Evolutionary conservation across 2,113 vertebrate species (phyloP).

Genomic region (Calonectris borealis): DNA sequence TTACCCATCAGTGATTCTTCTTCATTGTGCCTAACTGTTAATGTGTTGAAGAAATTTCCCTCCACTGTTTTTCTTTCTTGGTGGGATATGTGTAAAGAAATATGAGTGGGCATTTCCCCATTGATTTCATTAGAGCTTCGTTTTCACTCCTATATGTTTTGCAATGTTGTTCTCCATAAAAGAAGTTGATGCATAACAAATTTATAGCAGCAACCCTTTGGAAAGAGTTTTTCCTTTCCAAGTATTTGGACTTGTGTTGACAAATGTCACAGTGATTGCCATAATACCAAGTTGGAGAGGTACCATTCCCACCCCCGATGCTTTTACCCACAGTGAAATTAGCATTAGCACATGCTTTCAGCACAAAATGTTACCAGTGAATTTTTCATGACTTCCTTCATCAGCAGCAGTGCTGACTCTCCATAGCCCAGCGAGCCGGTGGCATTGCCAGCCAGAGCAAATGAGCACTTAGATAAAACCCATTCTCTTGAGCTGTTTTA

Average conservation of each 20-base stretch:
- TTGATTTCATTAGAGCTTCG: neutral
- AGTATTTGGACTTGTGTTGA: neutral
- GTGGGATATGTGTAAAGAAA: neutral
- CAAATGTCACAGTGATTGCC: neutral
- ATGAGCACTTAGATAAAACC: neutral
- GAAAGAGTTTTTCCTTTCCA: neutral
- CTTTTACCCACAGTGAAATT: constrained; percentile 1
- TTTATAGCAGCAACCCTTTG: neutral
- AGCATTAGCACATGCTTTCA: neutral
- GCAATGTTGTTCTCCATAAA: neutral
- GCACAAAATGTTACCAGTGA: constrained; percentile 23
- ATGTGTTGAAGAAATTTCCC: neutral
- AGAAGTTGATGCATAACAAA: neutral
- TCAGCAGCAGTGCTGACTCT: neutral
- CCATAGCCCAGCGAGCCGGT: neutral
- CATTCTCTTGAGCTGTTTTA: neutral
- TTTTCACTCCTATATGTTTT: neutral
- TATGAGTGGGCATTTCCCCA: neutral
- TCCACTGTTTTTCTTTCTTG: neutral
- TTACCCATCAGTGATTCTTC: neutral
- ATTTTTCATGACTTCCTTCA: constrained; percentile 34
- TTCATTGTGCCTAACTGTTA: neutral
- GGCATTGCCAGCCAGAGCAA: neutral
- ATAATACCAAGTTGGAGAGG: neutral
- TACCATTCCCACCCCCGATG: constrained; percentile 5